Base-by-base conservation (phyloP, 2,888 invertebrate species). In the Thymelicus acteon region DNA sequence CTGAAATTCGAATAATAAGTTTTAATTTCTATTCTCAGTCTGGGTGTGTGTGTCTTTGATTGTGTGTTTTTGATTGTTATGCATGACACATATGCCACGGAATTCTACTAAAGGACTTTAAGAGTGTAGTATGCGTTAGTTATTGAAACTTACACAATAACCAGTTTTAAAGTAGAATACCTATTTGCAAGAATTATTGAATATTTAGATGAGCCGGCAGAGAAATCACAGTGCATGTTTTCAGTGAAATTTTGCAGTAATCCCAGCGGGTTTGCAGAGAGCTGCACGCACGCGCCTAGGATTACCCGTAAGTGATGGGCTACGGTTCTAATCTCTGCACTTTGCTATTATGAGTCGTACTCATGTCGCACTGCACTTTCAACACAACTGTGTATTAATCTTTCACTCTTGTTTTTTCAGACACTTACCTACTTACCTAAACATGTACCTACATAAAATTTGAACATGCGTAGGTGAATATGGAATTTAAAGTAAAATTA, bases 271-370 rank as follows among this genome's bases (percentile, higher is more conserved):
- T 90, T 90, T 84, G 85, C 83, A 84, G 82, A 80, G 84, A 83
- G 83, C 86, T 78, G 82, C 75, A 83, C 89, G 90, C 92, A 92
- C 93, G 92, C 89, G 91, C 79, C 82, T 78, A 82, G 93, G 92
- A 89, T 93, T 92, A 92, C 83, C 76, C 79, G 87, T 92, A 92
- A 92, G 92, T 92, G 91, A 92, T 92, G 92, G 89, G 85, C 82
- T 81, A 86, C 80, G 82, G 83, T 86, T 86, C 90, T 93, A 92
- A 93, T 92, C 92, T 91, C 87, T 88, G 89, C 91, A 89, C 90
- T 91, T 88, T 88, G 87, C 85, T 86, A 80, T 52, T 77, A 74
- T 75, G 78, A 78, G 76, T 78, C 69, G 69, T 58, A 7, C n/a
- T n/a, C n/a, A n/a, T n/a, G n/a, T n/a, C n/a, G n/a, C n/a, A n/a